A percentile compares a stretch with the other conserved stretches of the same genome.
phyloP scores from a whole-genome alignment of 2,113 vertebrate genomes.

The Procapra przewalskii region DNA sequence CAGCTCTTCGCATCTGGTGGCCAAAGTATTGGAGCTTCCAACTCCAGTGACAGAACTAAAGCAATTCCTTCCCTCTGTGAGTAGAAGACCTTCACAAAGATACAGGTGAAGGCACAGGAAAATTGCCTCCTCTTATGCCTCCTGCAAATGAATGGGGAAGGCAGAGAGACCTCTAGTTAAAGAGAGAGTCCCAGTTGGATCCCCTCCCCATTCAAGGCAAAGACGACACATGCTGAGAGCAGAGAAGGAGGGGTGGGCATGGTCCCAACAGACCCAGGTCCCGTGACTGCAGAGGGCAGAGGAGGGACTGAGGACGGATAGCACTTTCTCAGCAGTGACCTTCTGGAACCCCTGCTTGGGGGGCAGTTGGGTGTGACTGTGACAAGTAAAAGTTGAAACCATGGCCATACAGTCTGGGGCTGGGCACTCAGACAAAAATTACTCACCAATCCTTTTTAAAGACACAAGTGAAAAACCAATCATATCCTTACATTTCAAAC shows the following conservation, averaged over 20 bases:
- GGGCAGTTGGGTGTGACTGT: neutral
- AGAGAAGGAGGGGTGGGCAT: neutral
- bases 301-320: neutral
- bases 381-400: neutral
- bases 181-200: neutral
- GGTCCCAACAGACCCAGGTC: neutral
- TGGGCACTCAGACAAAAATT: neutral
- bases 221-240: neutral
- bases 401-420: neutral
- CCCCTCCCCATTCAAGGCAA: neutral
- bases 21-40: neutral
- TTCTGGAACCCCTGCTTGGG: too few species aligned
- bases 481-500: slow-evolving; percentile 32
- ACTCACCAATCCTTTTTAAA: slow-evolving; percentile 14
- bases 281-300: neutral
- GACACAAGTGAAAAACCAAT: slow-evolving; percentile 24
- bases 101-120: neutral
- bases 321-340: neutral
- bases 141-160: neutral
- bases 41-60: neutral
- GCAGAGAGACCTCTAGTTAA: neutral
- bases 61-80: neutral
- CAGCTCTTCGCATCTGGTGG: neutral
- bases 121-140: neutral
- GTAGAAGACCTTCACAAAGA: neutral